Evolutionary conservation across 2,888 invertebrate species (phyloP), one percentile per base, ranked within the genome.

Genomic region (Scaptomyza flava): DNA sequence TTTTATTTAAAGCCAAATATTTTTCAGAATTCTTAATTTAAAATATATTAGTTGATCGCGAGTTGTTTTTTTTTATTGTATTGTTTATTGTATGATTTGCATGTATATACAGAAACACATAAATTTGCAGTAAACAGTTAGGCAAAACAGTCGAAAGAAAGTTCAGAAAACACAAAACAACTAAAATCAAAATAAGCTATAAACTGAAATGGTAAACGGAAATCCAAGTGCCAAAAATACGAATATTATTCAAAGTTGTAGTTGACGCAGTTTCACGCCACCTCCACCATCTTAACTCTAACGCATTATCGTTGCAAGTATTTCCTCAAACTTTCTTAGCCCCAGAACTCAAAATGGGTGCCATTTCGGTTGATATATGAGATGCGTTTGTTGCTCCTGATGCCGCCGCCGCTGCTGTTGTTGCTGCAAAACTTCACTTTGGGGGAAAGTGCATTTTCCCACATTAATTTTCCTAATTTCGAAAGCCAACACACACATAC

Each of bases 391-490:
- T 83, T 71, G 80, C 38, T 38, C 14, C 61, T 62, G 64, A 50
- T 58, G 72, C 64, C 14, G 14, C 3, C 17, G 17, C 59, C 56
- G 64, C 47, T 51, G 72, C 62, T 2, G 36, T 14, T 14, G 5
- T 59, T 59, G 62, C 50, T 56, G 72, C 62, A 50, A 58, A 76
- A 72, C 72, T 72, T 64, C 80, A 79, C 77, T 79, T 41, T 74
- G 70, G 79, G 79, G 85, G 71, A 60, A 64, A 84, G 66, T 78
- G 67, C 78, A 85, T 82, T 84, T 84, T 84, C 83, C 88, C 84
- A 87, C 84, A 84, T 84, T 84, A 84, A 84, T 87, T 84, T 87
- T 87, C 83, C 84, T 87, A 84, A 87, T 87, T 84, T 87, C 77
- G 63, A 76, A 70, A 81, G 75, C 70, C 77, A 82, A 68, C 63